Percentiles rank a stretch among this genome's conserved stretches.
Evolutionary conservation across 2,113 vertebrate species (phyloP).

Genomic region (Chloropsis cyanopogon): DNA sequence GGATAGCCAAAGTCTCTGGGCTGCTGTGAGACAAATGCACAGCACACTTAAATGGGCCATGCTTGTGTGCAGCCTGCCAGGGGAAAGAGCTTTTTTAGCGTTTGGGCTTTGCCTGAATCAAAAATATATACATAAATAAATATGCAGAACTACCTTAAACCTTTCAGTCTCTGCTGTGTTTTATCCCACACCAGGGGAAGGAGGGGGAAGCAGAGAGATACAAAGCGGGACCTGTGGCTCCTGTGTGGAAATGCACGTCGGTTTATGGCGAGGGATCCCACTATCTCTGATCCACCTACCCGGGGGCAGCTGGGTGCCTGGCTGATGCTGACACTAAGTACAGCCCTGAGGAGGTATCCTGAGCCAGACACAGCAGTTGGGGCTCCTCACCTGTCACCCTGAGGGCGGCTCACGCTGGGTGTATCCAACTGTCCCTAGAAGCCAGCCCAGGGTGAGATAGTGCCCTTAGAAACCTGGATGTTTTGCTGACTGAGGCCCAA

Average conservation of each 20-base stretch:
- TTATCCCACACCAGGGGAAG: neutral
- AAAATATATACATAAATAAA: too few species aligned
- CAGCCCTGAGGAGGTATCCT: conserved; percentile 37
- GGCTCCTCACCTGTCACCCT: conserved; percentile 57
- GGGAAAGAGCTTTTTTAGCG: neutral
- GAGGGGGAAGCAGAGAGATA: neutral
- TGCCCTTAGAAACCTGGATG: conserved; percentile 13
- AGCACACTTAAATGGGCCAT: rapidly evolving
- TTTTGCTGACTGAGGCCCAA: neutral
- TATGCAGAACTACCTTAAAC: neutral
- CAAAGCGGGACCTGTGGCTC: neutral
- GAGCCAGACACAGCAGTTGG: neutral
- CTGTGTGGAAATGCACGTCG: neutral
- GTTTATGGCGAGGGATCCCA: neutral
- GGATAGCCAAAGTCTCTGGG: rapidly evolving
- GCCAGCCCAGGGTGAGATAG: neutral
- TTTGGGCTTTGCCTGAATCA: neutral
- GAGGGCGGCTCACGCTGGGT: conserved; percentile 8
- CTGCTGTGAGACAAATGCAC: neutral
- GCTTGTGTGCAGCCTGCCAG: rapidly evolving
- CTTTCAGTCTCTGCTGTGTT: neutral
- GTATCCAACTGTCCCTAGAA: conserved; percentile 51
- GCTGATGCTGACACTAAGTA: neutral
- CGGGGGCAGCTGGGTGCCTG: conserved; percentile 4
- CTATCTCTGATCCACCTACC: conserved; percentile 31